These are phyloP conservation scores for Lamprologus callipterus DNA, from an alignment of 2,113 vertebrate genomes.

Conservation along the genomic window DNA sequence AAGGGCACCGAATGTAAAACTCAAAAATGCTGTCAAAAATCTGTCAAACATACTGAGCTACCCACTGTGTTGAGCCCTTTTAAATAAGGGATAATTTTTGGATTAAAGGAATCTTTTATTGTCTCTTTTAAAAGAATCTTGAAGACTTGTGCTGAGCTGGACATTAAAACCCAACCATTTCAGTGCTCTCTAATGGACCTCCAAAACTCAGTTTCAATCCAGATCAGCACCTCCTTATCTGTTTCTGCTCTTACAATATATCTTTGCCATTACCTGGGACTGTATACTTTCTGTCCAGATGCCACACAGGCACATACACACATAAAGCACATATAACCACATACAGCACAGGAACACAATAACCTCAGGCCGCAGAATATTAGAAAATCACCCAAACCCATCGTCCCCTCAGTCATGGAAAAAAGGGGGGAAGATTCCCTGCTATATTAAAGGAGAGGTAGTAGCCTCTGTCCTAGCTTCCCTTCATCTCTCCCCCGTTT, in stretches of 20 bases:
- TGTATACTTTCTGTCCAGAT: constrained; percentile 45
- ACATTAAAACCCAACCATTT: not conserved
- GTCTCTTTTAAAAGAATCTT: not conserved
- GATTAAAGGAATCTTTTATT: not conserved
- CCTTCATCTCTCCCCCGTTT: constrained; percentile 66
- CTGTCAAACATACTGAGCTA: not conserved
- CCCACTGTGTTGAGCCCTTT: not conserved
- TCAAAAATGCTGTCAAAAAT: not conserved
- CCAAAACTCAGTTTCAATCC: not conserved
- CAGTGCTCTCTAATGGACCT: not conserved
- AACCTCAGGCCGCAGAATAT: constrained; percentile 78
- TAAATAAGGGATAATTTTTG: not conserved
- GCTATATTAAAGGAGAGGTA: constrained; percentile 71
- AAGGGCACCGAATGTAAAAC: not conserved
- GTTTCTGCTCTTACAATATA: constrained; percentile 11
- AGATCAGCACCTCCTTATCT: not conserved
- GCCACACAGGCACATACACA: constrained; percentile 27
- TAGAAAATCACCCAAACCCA: constrained; percentile 81
- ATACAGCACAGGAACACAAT: constrained; percentile 57
- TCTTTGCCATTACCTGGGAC: constrained; percentile 30
- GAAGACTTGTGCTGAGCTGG: not conserved
- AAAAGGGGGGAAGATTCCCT: constrained; percentile 42
- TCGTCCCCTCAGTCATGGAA: constrained; percentile 57
- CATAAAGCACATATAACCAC: constrained; percentile 31
- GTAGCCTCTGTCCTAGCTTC: constrained; percentile 59